Base-by-base conservation (phyloP, 2,888 invertebrate genomes). In the Escarpia spicata region DNA sequence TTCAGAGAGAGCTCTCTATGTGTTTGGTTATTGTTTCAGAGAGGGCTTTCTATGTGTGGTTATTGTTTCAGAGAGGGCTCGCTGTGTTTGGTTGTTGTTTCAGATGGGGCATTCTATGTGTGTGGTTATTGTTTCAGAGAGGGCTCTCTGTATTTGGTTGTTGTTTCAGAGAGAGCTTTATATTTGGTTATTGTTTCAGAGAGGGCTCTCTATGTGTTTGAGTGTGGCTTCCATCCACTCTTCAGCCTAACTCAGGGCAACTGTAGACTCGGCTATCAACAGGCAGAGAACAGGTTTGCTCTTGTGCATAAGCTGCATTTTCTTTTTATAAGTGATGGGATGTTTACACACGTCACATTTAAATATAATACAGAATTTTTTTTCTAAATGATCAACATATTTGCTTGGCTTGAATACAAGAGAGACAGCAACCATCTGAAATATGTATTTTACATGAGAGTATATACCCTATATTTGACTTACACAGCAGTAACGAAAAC, bases 201-300 rank as follows among this genome's bases (percentile, higher is more conserved):
- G 96, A 97, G 98, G 93, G 98, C 98, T 3, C 96, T 98, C 43
- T 98, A 97, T 95, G 97, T 97, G 93, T 97, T 98, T 95, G 98
- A 98, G 97, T 97, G 97, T 94, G 97, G 98, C 60, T 97, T 98
- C 95, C 98, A 98, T 97, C 97, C 98, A 0, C 97, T 97, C 92
- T 98, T 98, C 95, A 98, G 98, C 95, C 96, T 98, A 92, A 97
- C 98, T 0, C 97, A 97, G 90, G 98, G 98, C 52, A 97, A 97
- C 94, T 98, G 98, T 95, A 97, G 98, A 92, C 96, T 98, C 91
- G 98, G 98, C 96, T 98, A 98, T 95, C 97, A 97, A 92, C 97
- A 97, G 94, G 98, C 98, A 96, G 98, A 98, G 96, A 98, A 98
- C 97, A 97, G 98, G 97, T 97, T 95, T 94, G 94, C 12, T 15